Evolutionary conservation across 1,140 invertebrate genomes (phyloP), one percentile per base, ranked within the genome.

Genomic region (Drosophila pruinosa): DNA sequence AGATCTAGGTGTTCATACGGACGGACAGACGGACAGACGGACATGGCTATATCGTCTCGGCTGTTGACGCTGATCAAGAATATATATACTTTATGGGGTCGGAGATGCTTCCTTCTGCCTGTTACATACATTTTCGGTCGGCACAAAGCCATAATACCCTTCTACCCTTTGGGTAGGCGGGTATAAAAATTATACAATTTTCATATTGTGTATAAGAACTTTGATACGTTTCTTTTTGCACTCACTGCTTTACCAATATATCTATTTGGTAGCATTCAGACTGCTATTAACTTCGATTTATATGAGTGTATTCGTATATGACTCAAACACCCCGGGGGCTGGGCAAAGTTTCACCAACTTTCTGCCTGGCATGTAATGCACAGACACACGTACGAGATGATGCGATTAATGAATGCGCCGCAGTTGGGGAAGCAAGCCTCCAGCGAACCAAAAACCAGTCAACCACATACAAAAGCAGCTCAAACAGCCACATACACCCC

Each of bases 391-490:
- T 83, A 57, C 63, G 26, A 47, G 22, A 45, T 79, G 83, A 85
- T 74, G 68, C 76, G 67, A 79, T 83, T 83, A 85, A 85, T 75
- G 59, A 76, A 54, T 59, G 74, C 54, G 58, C 57, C 64, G 26
- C 43, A 21, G 53, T 64, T 12, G 17, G 26, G 39, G 43, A 6
- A 15, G 47, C 28, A 8, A 47, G 12, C 21, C 21, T 22, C 14
- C 8, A 48, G 26, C 53, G 43, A 34, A 61, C 48, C 34, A 36
- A 15, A 21, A n/a, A n/a, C n/a, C n/a, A n/a, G n/a, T n/a, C n/a
- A n/a, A 1, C 12, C n/a, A 12, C 24, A 31, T 19, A 34, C 64
- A 59, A 34, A 12, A 34, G 31, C 31, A 34, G 31, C 47, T 41
- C n/a, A 43, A 19, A 52, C 24, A 59, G 6, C 7, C 45, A 14